A percentile compares a stretch with the other conserved stretches of the same genome.
Conservation (phyloP, 2,113 vertebrate species). For the Cebidichthys violaceus region DNA sequence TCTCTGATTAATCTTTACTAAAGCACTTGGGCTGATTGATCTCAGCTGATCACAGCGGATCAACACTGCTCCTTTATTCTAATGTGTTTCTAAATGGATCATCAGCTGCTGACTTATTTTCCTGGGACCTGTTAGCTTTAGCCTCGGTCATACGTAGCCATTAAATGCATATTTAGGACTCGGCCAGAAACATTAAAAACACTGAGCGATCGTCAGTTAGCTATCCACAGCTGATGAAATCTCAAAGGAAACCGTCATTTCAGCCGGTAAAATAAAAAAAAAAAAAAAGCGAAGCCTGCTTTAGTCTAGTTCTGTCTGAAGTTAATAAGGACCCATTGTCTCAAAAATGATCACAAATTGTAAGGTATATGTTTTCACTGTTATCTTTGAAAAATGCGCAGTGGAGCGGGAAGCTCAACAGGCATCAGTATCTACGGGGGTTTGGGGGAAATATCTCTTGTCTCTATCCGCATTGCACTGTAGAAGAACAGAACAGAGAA, state of each 20-base stretch:
- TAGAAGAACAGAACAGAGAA: neutral
- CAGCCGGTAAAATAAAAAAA: neutral
- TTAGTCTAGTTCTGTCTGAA: neutral
- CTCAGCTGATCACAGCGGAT: neutral
- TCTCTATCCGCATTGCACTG: neutral
- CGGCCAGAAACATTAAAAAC: neutral
- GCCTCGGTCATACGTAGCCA: neutral
- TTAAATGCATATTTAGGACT: neutral
- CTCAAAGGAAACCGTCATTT: neutral
- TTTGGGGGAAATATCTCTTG: neutral
- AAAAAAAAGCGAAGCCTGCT: no score
- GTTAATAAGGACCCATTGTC: neutral
- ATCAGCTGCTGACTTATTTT: no score
- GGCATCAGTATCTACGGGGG: neutral
- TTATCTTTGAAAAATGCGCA: neutral
- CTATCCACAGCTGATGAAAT: conserved; percentile 2
- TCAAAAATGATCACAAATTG: neutral
- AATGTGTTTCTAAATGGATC: neutral
- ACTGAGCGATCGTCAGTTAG: neutral
- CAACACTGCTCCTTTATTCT: neutral
- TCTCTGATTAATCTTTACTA: neutral
- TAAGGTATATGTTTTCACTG: neutral
- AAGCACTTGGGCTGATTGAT: neutral
- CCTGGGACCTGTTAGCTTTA: neutral
- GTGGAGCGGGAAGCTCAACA: neutral